These are phyloP conservation scores for Dallia pectoralis DNA, from an alignment of 2,797 vertebrate species.

Conservation along the genomic window DNA sequence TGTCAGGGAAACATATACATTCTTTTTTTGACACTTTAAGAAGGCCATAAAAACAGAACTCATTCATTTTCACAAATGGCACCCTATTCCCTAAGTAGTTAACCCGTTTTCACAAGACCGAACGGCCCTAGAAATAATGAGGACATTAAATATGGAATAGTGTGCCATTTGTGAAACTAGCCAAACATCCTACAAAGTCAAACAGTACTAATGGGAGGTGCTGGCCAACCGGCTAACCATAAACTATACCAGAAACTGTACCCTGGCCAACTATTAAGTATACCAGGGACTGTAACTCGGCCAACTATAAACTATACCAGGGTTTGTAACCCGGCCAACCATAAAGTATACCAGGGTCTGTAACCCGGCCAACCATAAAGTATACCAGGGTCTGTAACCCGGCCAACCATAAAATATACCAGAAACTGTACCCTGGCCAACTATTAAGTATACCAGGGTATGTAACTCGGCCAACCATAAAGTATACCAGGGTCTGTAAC, in stretches of 20 bases:
- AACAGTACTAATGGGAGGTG: slow-evolving; percentile 53
- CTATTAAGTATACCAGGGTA: too few species aligned
- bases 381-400: slow-evolving; percentile 19
- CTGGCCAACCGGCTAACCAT: too few species aligned
- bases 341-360: too few species aligned
- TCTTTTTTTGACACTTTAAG: slow-evolving; percentile 36
- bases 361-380: too few species aligned
- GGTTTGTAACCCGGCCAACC: too few species aligned
- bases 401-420: slow-evolving; percentile 37
- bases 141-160: neutral
- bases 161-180: neutral
- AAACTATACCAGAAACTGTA: slow-evolving; percentile 30
- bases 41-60: slow-evolving; percentile 33
- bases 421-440: neutral
- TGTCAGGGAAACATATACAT: slow-evolving; percentile 29
- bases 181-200: slow-evolving; percentile 37
- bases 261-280: slow-evolving; percentile 36
- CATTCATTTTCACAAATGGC: neutral
- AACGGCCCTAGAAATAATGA: neutral
- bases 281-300: slow-evolving; percentile 6
- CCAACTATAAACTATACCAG: too few species aligned
- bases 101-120: neutral
- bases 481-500: too few species aligned
- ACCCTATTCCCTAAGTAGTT: neutral
- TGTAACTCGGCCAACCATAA: neutral